Conservation (phyloP, 2,797 vertebrate species). For the Rhabdophis nuchalis region DNA sequence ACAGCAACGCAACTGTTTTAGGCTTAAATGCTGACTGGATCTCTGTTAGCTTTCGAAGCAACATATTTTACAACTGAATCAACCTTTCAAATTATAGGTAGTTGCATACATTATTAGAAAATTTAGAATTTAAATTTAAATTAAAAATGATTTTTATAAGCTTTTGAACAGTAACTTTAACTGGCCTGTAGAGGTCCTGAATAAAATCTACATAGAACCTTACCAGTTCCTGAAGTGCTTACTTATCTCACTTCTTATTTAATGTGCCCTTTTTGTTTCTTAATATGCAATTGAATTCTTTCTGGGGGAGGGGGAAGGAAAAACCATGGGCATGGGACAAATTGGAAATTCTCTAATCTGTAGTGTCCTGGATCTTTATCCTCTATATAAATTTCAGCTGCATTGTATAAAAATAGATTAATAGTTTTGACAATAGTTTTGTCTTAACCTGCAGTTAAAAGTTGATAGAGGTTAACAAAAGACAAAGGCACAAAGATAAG, state of each 20-base stretch:
- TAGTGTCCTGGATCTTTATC: not conserved
- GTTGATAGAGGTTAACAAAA: not conserved
- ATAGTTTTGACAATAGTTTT: not conserved
- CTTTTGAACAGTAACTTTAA: not conserved
- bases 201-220: not conserved
- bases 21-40: not conserved
- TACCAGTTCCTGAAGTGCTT: not conserved
- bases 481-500: not conserved
- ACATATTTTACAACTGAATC: not conserved
- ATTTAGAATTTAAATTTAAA: no score
- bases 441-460: conserved; percentile 15
- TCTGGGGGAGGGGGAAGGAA: not conserved
- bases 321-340: not conserved
- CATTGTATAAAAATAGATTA: not conserved
- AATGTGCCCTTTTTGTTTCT: not conserved
- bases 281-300: not conserved
- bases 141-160: not conserved
- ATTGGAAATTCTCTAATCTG: not conserved
- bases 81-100: not conserved
- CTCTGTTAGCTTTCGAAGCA: not conserved
- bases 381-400: not conserved
- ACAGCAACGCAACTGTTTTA: not conserved
- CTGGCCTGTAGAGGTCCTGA: not conserved
- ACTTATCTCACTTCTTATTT: not conserved
- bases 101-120: no score